Percentiles rank a stretch among this genome's conserved stretches.
phyloP scores from a whole-genome alignment of 2,797 vertebrate species.

The Poecilia picta region DNA sequence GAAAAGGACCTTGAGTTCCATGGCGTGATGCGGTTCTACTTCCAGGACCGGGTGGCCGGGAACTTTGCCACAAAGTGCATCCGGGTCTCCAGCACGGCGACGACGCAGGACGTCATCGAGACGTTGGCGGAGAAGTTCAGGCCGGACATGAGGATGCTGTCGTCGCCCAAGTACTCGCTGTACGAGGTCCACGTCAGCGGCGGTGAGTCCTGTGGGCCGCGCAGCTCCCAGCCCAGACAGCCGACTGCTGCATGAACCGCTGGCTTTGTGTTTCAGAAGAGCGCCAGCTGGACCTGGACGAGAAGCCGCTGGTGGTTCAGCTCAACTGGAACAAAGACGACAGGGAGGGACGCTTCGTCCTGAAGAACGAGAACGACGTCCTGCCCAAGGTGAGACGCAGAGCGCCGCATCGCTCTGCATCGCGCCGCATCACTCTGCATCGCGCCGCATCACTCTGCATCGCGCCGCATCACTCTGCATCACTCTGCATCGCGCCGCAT shows the following conservation, averaged over 20 bases:
- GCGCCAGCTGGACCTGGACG: constrained; percentile 96
- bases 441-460: too few species aligned
- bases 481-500: too few species aligned
- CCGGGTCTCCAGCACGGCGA: constrained; percentile 96
- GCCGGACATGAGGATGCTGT: constrained; percentile 98
- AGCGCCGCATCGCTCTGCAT: too few species aligned
- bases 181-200: constrained; percentile 98
- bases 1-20: constrained; percentile 96
- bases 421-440: too few species aligned
- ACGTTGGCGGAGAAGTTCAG: constrained; percentile 98
- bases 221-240: too few species aligned
- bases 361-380: constrained; percentile 97
- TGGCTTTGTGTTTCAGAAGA: constrained; percentile 87
- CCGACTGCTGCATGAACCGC: constrained; percentile 10
- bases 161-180: constrained; percentile 94
- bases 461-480: too few species aligned
- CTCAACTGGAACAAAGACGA: constrained; percentile 99
- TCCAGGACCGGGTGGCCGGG: constrained; percentile 97
- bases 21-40: constrained; percentile 99
- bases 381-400: constrained; percentile 87
- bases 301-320: constrained; percentile 98
- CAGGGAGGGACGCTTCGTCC: constrained; percentile 94
- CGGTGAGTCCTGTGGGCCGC: constrained; percentile 81
- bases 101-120: constrained; percentile 98
- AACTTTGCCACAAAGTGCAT: constrained; percentile 99